phyloP scores from a whole-genome alignment of 2,113 vertebrate species.

The Tragelaphus scriptus region DNA sequence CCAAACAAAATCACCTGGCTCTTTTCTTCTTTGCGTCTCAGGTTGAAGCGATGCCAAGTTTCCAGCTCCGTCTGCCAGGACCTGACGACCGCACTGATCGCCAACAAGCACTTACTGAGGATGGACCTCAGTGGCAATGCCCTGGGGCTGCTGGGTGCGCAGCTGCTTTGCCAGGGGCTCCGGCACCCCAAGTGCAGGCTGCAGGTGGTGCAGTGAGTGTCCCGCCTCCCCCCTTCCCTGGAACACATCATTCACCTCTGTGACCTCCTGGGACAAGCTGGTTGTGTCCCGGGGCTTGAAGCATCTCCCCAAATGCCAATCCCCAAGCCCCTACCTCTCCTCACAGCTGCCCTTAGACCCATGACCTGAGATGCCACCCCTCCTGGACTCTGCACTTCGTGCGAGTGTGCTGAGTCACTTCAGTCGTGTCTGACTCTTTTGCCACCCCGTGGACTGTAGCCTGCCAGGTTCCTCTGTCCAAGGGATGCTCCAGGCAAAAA shows the following conservation, averaged over 20 bases:
- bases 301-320: not conserved
- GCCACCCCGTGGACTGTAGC: not conserved
- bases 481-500: not conserved
- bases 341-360: not conserved
- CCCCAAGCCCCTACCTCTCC: not conserved
- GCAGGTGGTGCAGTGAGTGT: slow-evolving; percentile 60
- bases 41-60: slow-evolving; percentile 50
- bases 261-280: not conserved
- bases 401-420: not conserved
- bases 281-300: not conserved
- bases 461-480: not conserved
- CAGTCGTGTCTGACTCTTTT: not conserved
- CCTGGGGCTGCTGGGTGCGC: slow-evolving; percentile 1
- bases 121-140: slow-evolving; percentile 49
- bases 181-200: slow-evolving; percentile 53
- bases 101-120: not conserved
- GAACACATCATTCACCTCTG: accelerated
- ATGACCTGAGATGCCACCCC: not conserved
- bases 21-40: not conserved
- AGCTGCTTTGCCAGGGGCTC: slow-evolving; percentile 38
- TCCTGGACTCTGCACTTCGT: not conserved
- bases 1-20: accelerated
- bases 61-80: slow-evolving; percentile 34
- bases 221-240: accelerated
- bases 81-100: not conserved